Evolutionary conservation across 2,113 vertebrate genomes (phyloP).

Genomic region (Caranx melampygus): DNA sequence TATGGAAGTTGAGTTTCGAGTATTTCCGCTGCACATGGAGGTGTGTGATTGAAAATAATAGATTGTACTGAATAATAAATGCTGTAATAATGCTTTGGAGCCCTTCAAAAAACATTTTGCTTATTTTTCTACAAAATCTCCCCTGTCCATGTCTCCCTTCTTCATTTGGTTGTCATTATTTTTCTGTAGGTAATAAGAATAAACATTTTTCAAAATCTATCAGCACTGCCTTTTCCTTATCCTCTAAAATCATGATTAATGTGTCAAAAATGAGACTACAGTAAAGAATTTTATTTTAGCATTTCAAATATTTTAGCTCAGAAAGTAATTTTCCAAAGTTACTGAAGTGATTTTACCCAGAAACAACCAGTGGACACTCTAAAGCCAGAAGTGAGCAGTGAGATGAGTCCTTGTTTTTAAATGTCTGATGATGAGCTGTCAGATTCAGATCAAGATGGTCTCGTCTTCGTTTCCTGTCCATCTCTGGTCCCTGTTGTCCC

Average conservation of each 20-base stretch:
- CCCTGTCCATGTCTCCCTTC: slow-evolving; percentile 51
- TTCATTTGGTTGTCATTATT: slow-evolving; percentile 63
- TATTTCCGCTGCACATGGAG: slow-evolving; percentile 18
- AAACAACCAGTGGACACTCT: background rate
- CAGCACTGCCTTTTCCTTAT: background rate
- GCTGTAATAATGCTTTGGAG: slow-evolving; percentile 46
- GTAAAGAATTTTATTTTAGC: background rate
- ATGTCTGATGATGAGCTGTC: background rate
- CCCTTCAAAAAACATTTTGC: slow-evolving; percentile 16
- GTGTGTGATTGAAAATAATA: slow-evolving; percentile 34
- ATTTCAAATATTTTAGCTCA: background rate
- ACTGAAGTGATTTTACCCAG: background rate
- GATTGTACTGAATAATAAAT: slow-evolving; percentile 55
- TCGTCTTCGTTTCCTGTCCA: background rate
- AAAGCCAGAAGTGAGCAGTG: background rate
- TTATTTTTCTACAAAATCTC: slow-evolving; percentile 69
- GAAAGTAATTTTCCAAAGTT: too few species aligned
- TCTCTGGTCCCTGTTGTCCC: background rate
- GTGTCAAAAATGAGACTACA: too few species aligned
- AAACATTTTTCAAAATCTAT: slow-evolving; percentile 78
- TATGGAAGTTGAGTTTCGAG: slow-evolving; percentile 21
- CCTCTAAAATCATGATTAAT: too few species aligned
- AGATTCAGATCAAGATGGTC: background rate
- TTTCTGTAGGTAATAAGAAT: slow-evolving; percentile 78
- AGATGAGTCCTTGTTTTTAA: background rate